Evolutionary conservation across 2,888 invertebrate species (phyloP).

Genomic region (Melikaiella ostensackeni): DNA sequence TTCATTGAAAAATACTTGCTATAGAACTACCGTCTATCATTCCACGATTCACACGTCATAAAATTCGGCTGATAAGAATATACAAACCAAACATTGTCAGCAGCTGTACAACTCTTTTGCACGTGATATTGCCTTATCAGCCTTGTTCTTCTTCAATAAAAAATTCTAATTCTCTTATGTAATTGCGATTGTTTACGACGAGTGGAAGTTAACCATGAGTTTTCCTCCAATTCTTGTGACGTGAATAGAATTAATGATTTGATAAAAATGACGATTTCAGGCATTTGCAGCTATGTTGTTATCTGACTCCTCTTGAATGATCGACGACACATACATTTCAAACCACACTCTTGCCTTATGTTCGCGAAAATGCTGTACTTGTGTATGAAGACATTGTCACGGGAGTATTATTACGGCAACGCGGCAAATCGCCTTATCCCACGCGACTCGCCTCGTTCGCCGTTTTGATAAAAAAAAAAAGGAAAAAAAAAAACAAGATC

Average conservation of each 20-base stretch:
- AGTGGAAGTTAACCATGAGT: neutral
- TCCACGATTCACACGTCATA: too few species aligned
- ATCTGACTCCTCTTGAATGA: neutral
- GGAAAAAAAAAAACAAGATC: neutral
- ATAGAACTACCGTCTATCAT: too few species aligned
- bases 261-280: neutral
- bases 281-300: neutral
- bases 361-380: neutral
- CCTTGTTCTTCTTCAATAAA: neutral
- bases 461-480: neutral
- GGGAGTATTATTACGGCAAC: neutral
- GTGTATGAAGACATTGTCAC: neutral
- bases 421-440: neutral
- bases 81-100: too few species aligned
- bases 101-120: too few species aligned
- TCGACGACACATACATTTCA: neutral
- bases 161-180: neutral
- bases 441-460: neutral
- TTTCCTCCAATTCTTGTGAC: neutral
- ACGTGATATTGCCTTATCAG: neutral
- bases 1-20: too few species aligned
- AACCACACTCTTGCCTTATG: neutral
- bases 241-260: neutral
- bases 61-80: too few species aligned
- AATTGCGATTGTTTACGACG: neutral